These are phyloP conservation scores for Parascotia fuliginaria DNA, from an alignment of 2,888 invertebrate species.

Conservation along the genomic window DNA sequence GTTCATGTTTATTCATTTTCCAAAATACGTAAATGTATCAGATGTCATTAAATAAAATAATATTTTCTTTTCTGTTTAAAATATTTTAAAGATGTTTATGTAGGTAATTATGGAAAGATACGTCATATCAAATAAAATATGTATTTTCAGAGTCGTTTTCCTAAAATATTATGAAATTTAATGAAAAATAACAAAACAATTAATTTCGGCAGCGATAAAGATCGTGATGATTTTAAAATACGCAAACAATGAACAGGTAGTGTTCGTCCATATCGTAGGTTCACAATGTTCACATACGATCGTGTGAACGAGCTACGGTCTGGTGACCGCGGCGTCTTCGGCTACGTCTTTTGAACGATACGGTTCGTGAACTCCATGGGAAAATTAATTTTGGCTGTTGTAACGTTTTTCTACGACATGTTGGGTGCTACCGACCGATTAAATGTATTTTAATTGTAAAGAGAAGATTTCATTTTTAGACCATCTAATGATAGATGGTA, in stretches of 20 bases:
- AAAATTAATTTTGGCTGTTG: slow-evolving; percentile 41
- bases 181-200: slow-evolving; percentile 18
- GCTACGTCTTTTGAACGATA: slow-evolving; percentile 72
- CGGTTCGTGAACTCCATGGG: slow-evolving; percentile 55
- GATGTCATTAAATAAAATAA: too few relatives aligned
- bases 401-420: slow-evolving; percentile 21
- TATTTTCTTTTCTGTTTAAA: too few relatives aligned
- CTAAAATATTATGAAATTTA: slow-evolving; percentile 7
- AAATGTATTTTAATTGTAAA: too few relatives aligned
- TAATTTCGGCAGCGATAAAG: slow-evolving; percentile 28
- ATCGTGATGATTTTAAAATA: slow-evolving; percentile 19
- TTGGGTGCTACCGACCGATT: neutral
- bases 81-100: too few relatives aligned
- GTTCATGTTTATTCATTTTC: too few relatives aligned
- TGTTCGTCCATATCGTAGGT: slow-evolving; percentile 20
- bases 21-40: too few relatives aligned
- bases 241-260: slow-evolving; percentile 30
- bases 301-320: slow-evolving; percentile 73
- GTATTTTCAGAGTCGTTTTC: too few relatives aligned
- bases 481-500: too few relatives aligned
- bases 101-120: too few relatives aligned
- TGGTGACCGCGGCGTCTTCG: slow-evolving; percentile 62
- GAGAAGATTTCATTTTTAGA: too few relatives aligned
- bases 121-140: too few relatives aligned
- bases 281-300: slow-evolving; percentile 60